Evolutionary conservation across 2,888 invertebrate species (phyloP).

Genomic region (Coenonympha arcania): DNA sequence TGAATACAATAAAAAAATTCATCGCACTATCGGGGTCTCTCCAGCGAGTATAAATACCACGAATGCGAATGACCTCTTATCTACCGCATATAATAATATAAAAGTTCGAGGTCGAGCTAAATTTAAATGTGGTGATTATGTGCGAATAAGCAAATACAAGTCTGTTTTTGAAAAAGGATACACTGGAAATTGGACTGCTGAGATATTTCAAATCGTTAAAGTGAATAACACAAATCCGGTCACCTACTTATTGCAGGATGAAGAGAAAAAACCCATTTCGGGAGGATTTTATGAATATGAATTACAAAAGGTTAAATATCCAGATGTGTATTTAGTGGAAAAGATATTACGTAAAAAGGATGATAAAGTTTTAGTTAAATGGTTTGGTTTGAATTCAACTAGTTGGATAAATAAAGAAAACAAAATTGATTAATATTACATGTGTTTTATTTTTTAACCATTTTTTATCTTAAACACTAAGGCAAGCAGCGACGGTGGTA

Average conservation of each 20-base stretch:
- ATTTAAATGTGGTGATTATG: conserved; percentile 4
- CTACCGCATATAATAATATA: background rate
- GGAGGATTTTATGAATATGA: background rate
- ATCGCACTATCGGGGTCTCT: background rate
- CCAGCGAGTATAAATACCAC: background rate
- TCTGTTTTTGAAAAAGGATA: conserved; percentile 1
- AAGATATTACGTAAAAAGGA: background rate
- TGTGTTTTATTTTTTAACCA: too few relatives aligned
- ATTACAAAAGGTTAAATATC: background rate
- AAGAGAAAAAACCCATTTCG: background rate
- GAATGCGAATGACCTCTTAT: background rate
- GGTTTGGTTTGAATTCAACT: conserved; percentile 15
- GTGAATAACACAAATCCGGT: conserved; percentile 27
- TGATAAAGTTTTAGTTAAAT: conserved; percentile 12
- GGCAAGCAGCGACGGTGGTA: too few relatives aligned
- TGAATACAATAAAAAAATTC: background rate
- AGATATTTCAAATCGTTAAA: conserved; percentile 24
- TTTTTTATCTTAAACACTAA: too few relatives aligned
- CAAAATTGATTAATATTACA: too few relatives aligned
- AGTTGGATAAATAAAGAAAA: conserved; percentile 23
- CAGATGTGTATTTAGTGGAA: background rate
- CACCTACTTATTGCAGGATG: background rate
- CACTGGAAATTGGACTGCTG: conserved; percentile 22
- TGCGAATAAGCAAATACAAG: conserved; percentile 6
- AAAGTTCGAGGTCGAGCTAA: too few relatives aligned